Conservation (phyloP, 2,888 invertebrate genomes). For the Tetropium fuscum region DNA sequence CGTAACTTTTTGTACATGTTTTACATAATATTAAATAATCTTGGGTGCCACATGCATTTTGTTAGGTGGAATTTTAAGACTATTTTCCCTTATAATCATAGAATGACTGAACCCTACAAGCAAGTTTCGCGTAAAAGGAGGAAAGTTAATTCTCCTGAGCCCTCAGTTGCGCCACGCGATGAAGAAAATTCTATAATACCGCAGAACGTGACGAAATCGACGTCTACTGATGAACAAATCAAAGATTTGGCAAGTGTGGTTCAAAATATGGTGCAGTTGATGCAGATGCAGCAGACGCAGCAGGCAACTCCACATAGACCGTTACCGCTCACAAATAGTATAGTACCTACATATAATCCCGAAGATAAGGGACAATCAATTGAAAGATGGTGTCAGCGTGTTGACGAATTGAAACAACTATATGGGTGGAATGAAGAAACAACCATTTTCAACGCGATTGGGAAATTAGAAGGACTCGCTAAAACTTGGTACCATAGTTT, state of each 20-base stretch:
- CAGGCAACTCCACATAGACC: neutral
- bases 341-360: constrained; percentile 26
- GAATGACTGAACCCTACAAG: too few species aligned
- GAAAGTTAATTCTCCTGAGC: too few species aligned
- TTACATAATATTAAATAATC: too few species aligned
- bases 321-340: constrained; percentile 1
- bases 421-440: constrained; percentile 33
- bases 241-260: neutral
- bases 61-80: too few species aligned
- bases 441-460: constrained; percentile 43
- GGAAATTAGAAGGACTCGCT: constrained; percentile 46
- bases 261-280: constrained; percentile 1
- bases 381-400: constrained; percentile 26
- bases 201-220: too few species aligned
- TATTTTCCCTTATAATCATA: too few species aligned
- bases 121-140: too few species aligned
- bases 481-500: constrained; percentile 42
- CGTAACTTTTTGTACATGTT: too few species aligned
- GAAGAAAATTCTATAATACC: too few species aligned
- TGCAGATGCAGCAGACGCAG: neutral
- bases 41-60: too few species aligned
- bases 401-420: constrained; percentile 25
- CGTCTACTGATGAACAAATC: too few species aligned
- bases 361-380: constrained; percentile 13
- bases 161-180: too few species aligned